Base-by-base conservation (phyloP, 2,888 invertebrate species). In the Noctua janthe region DNA sequence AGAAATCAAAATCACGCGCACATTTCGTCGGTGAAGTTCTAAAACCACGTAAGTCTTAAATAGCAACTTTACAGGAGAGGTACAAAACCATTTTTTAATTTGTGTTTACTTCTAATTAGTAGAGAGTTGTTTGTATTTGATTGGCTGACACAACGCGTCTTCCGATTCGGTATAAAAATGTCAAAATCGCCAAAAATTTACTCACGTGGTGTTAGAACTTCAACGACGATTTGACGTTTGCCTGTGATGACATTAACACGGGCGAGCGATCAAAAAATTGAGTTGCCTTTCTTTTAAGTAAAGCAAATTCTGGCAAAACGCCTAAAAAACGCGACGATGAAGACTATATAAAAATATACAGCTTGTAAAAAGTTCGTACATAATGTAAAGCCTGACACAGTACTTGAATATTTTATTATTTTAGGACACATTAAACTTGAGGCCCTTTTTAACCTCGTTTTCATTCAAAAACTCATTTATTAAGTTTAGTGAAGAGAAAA, bases 401-500 rank as follows among this genome's bases (percentile, higher is more conserved):
- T 66, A 56, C 81, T 80, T 75, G 51, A 82, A 81, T 80, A 71
- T 87, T 82, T 80, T 78, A 85, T 80, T 81, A 82, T 78, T 85
- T 80, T 78, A 85, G 62, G 69, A 76, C 75, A 70, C 72, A 72
- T 71, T 71, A 81, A 88, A 83, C 62, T 82, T 78, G 62, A 77
- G 56, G 56, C 67, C 54, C 83, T 80, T 79, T 79, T 76, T 69
- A 74, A 69, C 73, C 71, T 73, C 54, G 72, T 83, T 85, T 85
- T 76, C 74, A 87, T 87, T 87, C 64, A 82, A 84, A 84, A 87
- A 73, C 71, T 81, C 81, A 85, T 82, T 88, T 85, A 87, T 89
- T 88, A 87, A 85, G 87, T 86, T 84, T 83, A 84, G 87, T 86
- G 69, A 76, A 72, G 81, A 86, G 80, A 87, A 90, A 91, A 89